Percentiles rank a stretch among this genome's conserved stretches.
These are phyloP conservation scores for Cephus cinctus DNA, from an alignment of 1,140 invertebrate genomes.

Conservation along the genomic window DNA sequence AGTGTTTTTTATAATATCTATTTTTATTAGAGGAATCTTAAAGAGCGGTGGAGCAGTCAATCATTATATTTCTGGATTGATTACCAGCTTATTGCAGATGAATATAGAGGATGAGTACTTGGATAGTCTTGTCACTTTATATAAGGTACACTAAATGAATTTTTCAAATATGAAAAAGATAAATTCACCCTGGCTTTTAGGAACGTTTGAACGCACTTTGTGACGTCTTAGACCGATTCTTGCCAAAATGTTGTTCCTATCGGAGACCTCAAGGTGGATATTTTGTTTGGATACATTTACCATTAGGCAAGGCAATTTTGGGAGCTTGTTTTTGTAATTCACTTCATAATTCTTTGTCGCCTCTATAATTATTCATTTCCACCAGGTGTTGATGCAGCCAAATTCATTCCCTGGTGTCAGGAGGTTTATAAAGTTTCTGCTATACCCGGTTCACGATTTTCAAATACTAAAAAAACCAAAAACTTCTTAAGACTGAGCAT, in stretches of 20 bases:
- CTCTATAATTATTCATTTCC: slow-evolving; percentile 7
- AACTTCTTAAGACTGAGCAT: slow-evolving; percentile 55
- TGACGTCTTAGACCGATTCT: slow-evolving; percentile 40
- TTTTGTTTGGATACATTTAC: slow-evolving; percentile 61
- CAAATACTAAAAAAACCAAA: slow-evolving; percentile 33
- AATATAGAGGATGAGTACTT: slow-evolving; percentile 56
- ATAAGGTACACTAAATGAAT: slow-evolving; percentile 36
- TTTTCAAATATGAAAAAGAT: slow-evolving; percentile 2
- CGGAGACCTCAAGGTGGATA: slow-evolving; percentile 58
- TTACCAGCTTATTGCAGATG: slow-evolving; percentile 58
- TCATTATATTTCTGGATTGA: slow-evolving; percentile 61
- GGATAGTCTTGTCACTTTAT: slow-evolving; percentile 46
- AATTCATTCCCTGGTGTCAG: slow-evolving; percentile 48
- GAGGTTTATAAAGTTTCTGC: slow-evolving; percentile 49
- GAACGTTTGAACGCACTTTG: slow-evolving; percentile 53
- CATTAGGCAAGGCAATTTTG: slow-evolving; percentile 33
- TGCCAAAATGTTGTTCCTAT: slow-evolving; percentile 53
- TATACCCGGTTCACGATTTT: slow-evolving; percentile 56
- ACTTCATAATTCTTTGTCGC: slow-evolving; percentile 14
- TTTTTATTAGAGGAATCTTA: slow-evolving; percentile 52
- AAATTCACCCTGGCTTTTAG: slow-evolving; percentile 22
- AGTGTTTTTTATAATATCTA: slow-evolving; percentile 3
- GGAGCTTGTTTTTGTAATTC: slow-evolving; percentile 8
- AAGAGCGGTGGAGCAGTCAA: slow-evolving; percentile 63
- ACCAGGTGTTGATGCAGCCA: slow-evolving; percentile 34